A percentile compares a stretch with the other conserved stretches of the same genome.
Evolutionary conservation across 1,140 invertebrate genomes (phyloP).

Genomic region (Anadara kagoshimensis): DNA sequence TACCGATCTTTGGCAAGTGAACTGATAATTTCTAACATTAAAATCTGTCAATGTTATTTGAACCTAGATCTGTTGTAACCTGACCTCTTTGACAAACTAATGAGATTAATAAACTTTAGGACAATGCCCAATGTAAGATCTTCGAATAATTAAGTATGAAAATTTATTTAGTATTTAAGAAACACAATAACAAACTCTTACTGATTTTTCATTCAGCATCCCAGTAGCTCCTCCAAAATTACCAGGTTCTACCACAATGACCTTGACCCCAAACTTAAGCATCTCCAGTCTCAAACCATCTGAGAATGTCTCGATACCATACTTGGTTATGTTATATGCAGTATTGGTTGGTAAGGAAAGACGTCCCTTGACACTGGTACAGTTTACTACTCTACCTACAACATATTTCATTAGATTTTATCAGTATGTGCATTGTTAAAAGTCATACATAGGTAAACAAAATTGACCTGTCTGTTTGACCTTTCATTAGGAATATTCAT

Average conservation of each 20-base stretch:
- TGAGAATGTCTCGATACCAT: slow-evolving; percentile 78
- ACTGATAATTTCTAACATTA: too few species aligned
- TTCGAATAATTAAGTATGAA: background rate
- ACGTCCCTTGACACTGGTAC: slow-evolving; percentile 87
- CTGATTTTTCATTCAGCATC: slow-evolving; percentile 38
- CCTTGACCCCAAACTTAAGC: slow-evolving; percentile 69
- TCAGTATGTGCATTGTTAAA: too few species aligned
- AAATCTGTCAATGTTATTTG: too few species aligned
- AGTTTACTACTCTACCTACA: slow-evolving; percentile 82
- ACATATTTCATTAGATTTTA: slow-evolving; percentile 7
- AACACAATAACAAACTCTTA: background rate
- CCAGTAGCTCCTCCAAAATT: slow-evolving; percentile 71
- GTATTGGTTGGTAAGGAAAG: slow-evolving; percentile 82
- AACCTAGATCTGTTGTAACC: too few species aligned
- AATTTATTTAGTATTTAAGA: background rate
- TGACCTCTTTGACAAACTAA: too few species aligned
- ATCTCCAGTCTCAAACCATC: slow-evolving; percentile 70
- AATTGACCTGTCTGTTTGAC: too few species aligned
- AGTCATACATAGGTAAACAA: too few species aligned
- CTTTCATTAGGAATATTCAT: too few species aligned
- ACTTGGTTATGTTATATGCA: slow-evolving; percentile 88
- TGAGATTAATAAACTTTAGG: too few species aligned
- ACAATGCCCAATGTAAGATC: too few species aligned
- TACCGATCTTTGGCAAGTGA: too few species aligned
- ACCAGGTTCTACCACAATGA: slow-evolving; percentile 71